These are phyloP conservation scores for Nomada ruficornis DNA, from an alignment of 2,888 invertebrate genomes.

Conservation along the genomic window DNA sequence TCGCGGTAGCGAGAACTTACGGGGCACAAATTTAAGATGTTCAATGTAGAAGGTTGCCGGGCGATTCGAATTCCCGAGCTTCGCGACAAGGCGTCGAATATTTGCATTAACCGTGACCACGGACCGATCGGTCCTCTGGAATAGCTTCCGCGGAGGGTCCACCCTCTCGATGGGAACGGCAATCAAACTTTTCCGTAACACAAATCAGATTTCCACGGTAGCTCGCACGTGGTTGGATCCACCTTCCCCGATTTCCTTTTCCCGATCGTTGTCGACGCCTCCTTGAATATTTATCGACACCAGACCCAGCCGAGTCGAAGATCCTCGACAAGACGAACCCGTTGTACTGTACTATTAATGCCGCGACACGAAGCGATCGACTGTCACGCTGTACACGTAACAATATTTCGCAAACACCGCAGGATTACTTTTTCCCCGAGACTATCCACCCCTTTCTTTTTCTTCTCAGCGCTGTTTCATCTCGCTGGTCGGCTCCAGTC, in stretches of 20 bases:
- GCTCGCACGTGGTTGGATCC: constrained; percentile 50
- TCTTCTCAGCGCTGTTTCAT: constrained; percentile 22
- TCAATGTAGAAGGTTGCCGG: constrained; percentile 3
- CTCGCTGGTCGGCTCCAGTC: constrained; percentile 36
- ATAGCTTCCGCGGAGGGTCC: constrained; percentile 15
- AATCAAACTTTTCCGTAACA: constrained; percentile 76
- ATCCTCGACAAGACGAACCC: constrained; percentile 22
- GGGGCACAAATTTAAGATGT: constrained; percentile 38
- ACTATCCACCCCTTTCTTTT: constrained; percentile 1
- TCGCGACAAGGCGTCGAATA: constrained; percentile 38
- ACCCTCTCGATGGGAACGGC: constrained; percentile 60
- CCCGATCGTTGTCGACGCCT: constrained; percentile 57
- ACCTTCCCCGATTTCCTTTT: constrained; percentile 37
- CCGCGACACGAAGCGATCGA: constrained; percentile 61
- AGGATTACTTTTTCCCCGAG: constrained; percentile 43
- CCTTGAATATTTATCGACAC: constrained; percentile 67
- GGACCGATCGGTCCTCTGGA: neutral
- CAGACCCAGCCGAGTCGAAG: constrained; percentile 19
- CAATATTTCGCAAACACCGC: constrained; percentile 61
- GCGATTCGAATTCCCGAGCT: constrained; percentile 18
- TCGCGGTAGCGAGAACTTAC: neutral
- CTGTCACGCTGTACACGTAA: constrained; percentile 60
- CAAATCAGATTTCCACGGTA: constrained; percentile 73
- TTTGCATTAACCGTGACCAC: constrained; percentile 13
- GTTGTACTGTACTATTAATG: constrained; percentile 51